A percentile compares a stretch with the other conserved stretches of the same genome.
phyloP scores from a whole-genome alignment of 2,797 vertebrate species.

The Parauchenoglanis punctatus region DNA sequence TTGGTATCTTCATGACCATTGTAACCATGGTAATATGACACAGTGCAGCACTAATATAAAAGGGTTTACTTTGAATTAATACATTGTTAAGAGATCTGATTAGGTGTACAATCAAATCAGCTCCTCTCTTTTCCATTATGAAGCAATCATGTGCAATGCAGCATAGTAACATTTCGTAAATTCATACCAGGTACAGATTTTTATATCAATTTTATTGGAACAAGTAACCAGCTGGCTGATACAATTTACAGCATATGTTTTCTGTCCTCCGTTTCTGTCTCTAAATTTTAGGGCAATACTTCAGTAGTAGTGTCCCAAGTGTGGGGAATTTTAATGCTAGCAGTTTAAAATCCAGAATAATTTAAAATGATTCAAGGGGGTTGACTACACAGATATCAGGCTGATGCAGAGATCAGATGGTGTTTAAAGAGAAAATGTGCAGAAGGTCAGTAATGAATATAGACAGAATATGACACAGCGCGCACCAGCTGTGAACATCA shows the following conservation, averaged over 20 bases:
- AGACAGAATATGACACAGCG: neutral
- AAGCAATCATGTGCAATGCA: neutral
- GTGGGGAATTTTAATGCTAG: neutral
- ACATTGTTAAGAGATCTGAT: neutral
- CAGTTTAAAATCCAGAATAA: neutral
- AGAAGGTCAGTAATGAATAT: neutral
- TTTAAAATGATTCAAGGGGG: neutral
- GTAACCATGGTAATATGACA: constrained; percentile 10
- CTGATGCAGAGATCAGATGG: neutral
- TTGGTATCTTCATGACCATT: neutral
- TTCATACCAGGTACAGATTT: neutral
- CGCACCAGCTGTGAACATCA: neutral
- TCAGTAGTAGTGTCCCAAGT: neutral
- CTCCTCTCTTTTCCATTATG: neutral
- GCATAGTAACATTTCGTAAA: neutral
- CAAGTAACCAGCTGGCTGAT: neutral
- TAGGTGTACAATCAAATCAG: neutral
- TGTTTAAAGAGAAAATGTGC: neutral
- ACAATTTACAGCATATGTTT: neutral
- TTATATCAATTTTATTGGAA: neutral
- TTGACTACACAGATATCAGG: neutral
- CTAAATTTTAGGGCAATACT: neutral
- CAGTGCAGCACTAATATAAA: neutral
- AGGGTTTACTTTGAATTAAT: neutral
- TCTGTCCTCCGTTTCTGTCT: neutral